Base-by-base conservation (phyloP, 2,113 vertebrate genomes). In the Gallinago undulata region DNA sequence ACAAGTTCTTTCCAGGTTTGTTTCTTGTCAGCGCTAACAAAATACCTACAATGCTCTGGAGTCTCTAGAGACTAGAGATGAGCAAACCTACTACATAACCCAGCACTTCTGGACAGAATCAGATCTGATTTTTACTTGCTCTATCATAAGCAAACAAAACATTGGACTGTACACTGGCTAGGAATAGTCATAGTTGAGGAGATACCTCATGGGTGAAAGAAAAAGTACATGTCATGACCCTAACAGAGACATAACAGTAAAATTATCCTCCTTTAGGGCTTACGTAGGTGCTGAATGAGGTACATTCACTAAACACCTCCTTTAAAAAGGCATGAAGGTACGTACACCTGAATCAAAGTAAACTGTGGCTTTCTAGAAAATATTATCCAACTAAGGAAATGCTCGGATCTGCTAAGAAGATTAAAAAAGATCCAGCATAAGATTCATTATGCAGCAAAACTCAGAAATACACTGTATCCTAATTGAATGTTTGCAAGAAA, bases 11-110 rank as follows among this genome's bases (percentile, higher is more conserved):
- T 43, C 17, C n/a, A 45, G 19, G 11, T 28, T 43, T 66, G 45
- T 27, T 62, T 47, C 33, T 24, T 31, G 18, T 23, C 50, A 66
- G 33, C 4, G 25, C 35, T 30, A 18, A 41, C 47, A 72, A 63
- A 31, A 57, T 14, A 2, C 1, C 13, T 21, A 25, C 21, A 8
- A 10, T 1, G 0, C 11, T 41, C 2, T 2, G 17, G 30, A 53
- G 7, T 9, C 57, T 51, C 3, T 4, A 39, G 56, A 63, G 17
- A 28, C 22, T 2, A 17, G 39, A 70, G 27, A 48, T 15, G 13
- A 53, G 62, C 30, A 69, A 31, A 64, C 4, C 3, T 33, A 7
- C 11, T 7, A 6, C 12, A 11, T 2, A 90, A 73, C 13, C 15
- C n/a, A 82, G 47, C 9, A 8, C 8, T 63, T 37, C 14, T 51